Percentiles rank a stretch among this genome's conserved stretches.
phyloP scores from a whole-genome alignment of 2,888 invertebrate species.

The Sericinus montela region DNA sequence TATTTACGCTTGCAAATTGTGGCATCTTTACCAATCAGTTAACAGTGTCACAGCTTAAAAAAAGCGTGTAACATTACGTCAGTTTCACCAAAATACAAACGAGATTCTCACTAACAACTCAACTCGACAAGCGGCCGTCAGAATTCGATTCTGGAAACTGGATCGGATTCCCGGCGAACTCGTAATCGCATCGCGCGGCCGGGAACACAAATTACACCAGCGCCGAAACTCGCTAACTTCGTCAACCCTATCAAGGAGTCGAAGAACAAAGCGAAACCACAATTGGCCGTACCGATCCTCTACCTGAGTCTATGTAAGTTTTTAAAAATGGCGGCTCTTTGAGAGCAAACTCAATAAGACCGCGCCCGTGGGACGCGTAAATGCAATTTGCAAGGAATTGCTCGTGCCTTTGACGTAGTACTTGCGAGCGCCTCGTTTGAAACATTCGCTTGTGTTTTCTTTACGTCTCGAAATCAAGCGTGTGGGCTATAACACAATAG shows the following conservation, averaged over 20 bases:
- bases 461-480: background rate
- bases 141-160: slow-evolving; percentile 59
- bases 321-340: slow-evolving; percentile 77
- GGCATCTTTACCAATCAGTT: too few species aligned
- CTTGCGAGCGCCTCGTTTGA: slow-evolving; percentile 49
- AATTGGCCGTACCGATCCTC: slow-evolving; percentile 58
- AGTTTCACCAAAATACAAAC: slow-evolving; percentile 33
- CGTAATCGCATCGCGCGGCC: slow-evolving; percentile 69
- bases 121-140: slow-evolving; percentile 42
- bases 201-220: slow-evolving; percentile 74
- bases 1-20: too few species aligned
- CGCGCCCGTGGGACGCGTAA: slow-evolving; percentile 74
- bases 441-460: slow-evolving; percentile 42
- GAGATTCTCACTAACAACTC: slow-evolving; percentile 46
- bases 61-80: background rate
- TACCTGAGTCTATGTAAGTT: slow-evolving; percentile 69
- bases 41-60: too few species aligned
- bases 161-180: slow-evolving; percentile 66
- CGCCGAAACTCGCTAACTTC: slow-evolving; percentile 72
- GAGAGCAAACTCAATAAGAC: slow-evolving; percentile 70
- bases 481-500: background rate
- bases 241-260: slow-evolving; percentile 71
- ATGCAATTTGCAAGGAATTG: slow-evolving; percentile 73
- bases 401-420: slow-evolving; percentile 68
- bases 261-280: slow-evolving; percentile 75